phyloP scores from a whole-genome alignment of 2,888 invertebrate genomes.

The Xestoiulus laeticollis region DNA sequence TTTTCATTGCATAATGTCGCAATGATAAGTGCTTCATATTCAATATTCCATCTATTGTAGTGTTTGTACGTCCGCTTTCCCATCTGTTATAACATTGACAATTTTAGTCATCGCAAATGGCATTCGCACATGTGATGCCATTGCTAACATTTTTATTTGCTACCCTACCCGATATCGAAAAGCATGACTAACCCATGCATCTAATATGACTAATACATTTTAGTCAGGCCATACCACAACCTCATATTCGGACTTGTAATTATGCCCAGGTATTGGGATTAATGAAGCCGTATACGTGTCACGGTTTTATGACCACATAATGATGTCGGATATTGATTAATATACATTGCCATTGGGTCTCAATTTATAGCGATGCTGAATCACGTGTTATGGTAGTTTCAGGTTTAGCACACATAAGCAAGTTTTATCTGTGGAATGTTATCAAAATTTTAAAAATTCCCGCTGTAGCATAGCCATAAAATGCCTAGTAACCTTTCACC shows the following conservation, averaged over 20 bases:
- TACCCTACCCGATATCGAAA: not conserved
- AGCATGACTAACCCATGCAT: not conserved
- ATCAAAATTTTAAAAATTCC: not conserved
- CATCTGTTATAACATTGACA: constrained; percentile 18
- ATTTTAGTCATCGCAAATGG: constrained; percentile 11
- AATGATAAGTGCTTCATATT: not conserved
- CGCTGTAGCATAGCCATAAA: not conserved
- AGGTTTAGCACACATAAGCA: not conserved
- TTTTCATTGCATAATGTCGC: not conserved
- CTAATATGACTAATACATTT: not conserved
- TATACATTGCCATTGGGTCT: not conserved
- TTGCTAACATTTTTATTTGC: not conserved
- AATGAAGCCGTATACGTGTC: not conserved
- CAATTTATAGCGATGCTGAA: not conserved
- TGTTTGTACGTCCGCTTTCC: not conserved
- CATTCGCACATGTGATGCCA: not conserved
- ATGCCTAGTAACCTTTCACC: not conserved
- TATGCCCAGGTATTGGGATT: not conserved
- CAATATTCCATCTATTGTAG: not conserved
- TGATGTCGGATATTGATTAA: not conserved
- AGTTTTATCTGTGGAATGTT: not conserved
- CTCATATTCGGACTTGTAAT: not conserved
- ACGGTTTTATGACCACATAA: not conserved
- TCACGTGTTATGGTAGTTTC: not conserved
- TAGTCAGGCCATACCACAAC: not conserved